Base-by-base conservation (phyloP, 2,113 vertebrate species). In the Corydoras maculifer region DNA sequence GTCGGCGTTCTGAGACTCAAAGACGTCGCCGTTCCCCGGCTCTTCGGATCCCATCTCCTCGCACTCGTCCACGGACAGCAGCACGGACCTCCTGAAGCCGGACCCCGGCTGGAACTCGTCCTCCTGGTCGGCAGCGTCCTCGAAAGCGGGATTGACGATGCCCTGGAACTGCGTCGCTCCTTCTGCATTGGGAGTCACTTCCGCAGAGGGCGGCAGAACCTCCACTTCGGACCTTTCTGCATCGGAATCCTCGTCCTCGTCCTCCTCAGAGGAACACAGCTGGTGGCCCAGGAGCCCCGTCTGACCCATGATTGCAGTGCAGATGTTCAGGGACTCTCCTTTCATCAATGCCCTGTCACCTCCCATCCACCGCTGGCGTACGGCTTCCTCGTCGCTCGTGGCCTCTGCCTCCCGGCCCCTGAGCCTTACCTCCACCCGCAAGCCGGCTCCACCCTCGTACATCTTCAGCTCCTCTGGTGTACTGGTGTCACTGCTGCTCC, bases 51-150 rank as follows among this genome's bases (percentile, higher is more conserved):
- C 94, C 73, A 98, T 30, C 81, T 99, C 97, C 81, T 99, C 97
- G n/a, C 97, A 98, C 82, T 99, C 97, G 73, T 98, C 95, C 11
- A 98, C 97, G 0, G 96, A 99, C 60, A 99, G 94, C 71, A 99
- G 81, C 78, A 98, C 88, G 0, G 97, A 97, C 3, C 95, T 91
- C 48, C 91, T 93, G 85, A 98, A 98, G 72, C 84, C 89, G 35
- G 94, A 91, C 7, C 84, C 80, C 13, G 88, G 81, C 78, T 90
- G 85, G 82, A 89, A 92, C 57, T 90, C 88, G 12, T 84, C 83
- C 60, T 95, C 93, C 63, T 90, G 91, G 75, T 97, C 95, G 30
- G 85, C 77, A 35, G 86, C 87, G 65, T 97, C 97, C 68, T 99
- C 97, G 65, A 99, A 99, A 25, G 94, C 97, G 59, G 96, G 86